These are phyloP conservation scores for Acipenser oxyrinchus DNA, from an alignment of 2,797 vertebrate species.

Conservation along the genomic window DNA sequence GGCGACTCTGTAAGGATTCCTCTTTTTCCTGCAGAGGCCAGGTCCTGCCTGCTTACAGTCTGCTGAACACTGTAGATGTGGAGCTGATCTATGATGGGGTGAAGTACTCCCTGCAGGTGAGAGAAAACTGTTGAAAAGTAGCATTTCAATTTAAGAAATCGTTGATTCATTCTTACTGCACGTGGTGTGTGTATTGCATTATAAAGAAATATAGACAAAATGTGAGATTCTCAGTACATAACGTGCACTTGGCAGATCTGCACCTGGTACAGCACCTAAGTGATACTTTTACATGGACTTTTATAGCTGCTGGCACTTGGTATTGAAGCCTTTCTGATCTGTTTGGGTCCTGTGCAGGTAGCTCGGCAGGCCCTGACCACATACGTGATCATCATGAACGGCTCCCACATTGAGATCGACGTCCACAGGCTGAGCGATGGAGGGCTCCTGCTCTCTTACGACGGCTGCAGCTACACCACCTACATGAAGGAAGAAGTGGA, in stretches of 20 bases:
- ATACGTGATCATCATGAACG: constrained; percentile 84
- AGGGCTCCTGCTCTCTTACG: constrained; percentile 81
- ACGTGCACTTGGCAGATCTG: no score
- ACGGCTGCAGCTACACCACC: constrained; percentile 85
- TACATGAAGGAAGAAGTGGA: constrained; percentile 95
- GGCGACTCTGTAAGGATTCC: neutral
- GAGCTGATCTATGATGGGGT: constrained; percentile 83
- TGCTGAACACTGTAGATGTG: constrained; percentile 79
- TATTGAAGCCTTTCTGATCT: no score
- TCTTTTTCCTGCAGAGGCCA: constrained; percentile 69
- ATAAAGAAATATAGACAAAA: no score
- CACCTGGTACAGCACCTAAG: no score
- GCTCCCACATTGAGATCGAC: constrained; percentile 82
- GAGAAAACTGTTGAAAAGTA: neutral
- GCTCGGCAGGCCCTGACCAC: constrained; percentile 87
- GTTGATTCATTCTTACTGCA: no score
- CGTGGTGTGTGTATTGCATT: no score
- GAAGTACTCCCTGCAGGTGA: constrained; percentile 86
- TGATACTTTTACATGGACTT: no score
- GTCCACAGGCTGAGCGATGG: constrained; percentile 88
- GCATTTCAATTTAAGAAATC: no score
- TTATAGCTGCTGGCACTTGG: no score
- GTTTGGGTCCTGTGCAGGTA: constrained; percentile 53
- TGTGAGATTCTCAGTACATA: no score
- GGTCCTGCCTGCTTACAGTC: constrained; percentile 83